Percentiles rank a stretch among this genome's conserved stretches.
Conservation (phyloP, 2,113 vertebrate species). For the Prunella himalayana region DNA sequence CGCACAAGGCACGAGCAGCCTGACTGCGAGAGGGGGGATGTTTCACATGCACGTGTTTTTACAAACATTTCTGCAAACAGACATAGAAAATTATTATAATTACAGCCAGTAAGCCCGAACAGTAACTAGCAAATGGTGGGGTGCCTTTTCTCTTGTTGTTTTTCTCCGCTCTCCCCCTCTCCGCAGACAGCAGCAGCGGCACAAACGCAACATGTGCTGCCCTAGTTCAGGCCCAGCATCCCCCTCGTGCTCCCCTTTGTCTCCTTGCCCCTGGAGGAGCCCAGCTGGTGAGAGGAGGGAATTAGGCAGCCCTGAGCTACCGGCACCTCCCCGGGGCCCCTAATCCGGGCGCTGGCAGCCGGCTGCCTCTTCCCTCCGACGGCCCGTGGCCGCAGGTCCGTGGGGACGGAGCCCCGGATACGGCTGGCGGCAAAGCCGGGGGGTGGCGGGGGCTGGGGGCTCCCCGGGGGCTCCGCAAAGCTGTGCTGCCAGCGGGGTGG, state of each 20-base stretch:
- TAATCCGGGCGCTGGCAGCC: slow-evolving; percentile 65
- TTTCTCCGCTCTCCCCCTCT: not conserved
- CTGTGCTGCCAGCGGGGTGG: not conserved
- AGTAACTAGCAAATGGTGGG: not conserved
- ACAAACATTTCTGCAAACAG: not conserved
- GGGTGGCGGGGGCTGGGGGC: not conserved
- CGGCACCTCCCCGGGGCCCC: slow-evolving; percentile 59
- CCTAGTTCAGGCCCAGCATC: slow-evolving; percentile 52
- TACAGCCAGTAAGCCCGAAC: not conserved
- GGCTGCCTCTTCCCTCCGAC: slow-evolving; percentile 50
- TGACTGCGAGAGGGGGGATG: not conserved
- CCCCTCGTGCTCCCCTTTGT: slow-evolving; percentile 66
- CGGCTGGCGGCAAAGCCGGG: slow-evolving; percentile 7
- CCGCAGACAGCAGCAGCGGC: not conserved
- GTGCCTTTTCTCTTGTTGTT: not conserved
- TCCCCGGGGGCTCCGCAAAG: not conserved
- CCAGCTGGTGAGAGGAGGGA: slow-evolving; percentile 74
- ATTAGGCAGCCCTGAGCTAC: slow-evolving; percentile 60
- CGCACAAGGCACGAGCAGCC: accelerated
- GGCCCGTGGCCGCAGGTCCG: slow-evolving; percentile 63
- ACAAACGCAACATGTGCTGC: slow-evolving; percentile 49
- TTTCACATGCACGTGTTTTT: not conserved
- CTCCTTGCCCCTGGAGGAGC: slow-evolving; percentile 59
- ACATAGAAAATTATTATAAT: not conserved
- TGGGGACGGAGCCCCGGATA: slow-evolving; percentile 27